Conservation (phyloP, 2,113 vertebrate genomes). For the human (Homo sapiens) region DNA sequence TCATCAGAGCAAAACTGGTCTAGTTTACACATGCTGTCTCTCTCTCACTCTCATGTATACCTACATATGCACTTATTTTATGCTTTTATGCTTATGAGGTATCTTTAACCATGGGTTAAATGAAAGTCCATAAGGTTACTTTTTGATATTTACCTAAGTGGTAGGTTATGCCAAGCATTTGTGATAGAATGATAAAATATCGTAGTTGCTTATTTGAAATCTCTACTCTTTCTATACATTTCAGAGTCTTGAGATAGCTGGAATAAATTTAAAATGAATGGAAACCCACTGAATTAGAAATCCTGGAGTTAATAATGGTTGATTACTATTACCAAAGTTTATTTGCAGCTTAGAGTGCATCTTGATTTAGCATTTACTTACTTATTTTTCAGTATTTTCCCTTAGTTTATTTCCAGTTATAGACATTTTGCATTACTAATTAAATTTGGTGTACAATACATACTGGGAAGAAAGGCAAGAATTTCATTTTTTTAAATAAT, state of each 20-base stretch:
- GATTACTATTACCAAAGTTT: not conserved
- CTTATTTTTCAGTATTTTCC: not conserved
- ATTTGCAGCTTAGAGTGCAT: not conserved
- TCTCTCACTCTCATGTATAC: too few species aligned
- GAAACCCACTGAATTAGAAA: not conserved
- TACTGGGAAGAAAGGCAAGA: not conserved
- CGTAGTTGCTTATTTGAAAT: not conserved
- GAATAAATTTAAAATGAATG: not conserved
- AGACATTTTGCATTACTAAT: not conserved
- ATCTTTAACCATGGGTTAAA: not conserved
- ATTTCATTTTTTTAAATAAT: not conserved
- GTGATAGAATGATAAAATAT: not conserved
- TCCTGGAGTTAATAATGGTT: not conserved
- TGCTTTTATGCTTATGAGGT: not conserved
- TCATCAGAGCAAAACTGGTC: not conserved
- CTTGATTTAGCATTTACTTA: not conserved
- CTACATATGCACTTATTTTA: not conserved
- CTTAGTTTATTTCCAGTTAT: not conserved
- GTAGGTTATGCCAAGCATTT: not conserved
- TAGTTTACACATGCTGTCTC: not conserved
- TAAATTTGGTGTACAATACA: not conserved
- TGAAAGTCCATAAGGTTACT: not conserved
- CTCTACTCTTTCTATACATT: not conserved
- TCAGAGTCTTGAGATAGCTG: not conserved
- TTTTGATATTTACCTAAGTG: not conserved